phyloP scores from a whole-genome alignment of 2,888 invertebrate genomes.

The Silvanus unidentatus region DNA sequence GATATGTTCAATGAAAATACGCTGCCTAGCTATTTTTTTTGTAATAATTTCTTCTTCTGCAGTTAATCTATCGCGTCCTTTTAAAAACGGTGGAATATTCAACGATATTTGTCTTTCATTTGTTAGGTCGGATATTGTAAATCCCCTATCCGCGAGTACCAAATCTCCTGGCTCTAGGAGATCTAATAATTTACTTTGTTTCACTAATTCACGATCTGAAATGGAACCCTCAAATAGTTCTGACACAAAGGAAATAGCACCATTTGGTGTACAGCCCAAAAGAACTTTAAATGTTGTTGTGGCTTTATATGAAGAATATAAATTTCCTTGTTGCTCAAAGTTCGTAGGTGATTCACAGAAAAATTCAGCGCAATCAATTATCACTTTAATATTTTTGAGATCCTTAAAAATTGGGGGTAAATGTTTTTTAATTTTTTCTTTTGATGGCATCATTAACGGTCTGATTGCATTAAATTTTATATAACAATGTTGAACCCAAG shows the following conservation, averaged over 20 bases:
- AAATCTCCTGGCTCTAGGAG: conserved; percentile 21
- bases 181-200: conserved; percentile 14
- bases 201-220: conserved; percentile 9
- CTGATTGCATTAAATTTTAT: conserved; percentile 16
- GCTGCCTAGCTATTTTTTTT: conserved; percentile 22
- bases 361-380: conserved; percentile 24
- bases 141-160: conserved; percentile 24
- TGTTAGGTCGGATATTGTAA: conserved; percentile 19
- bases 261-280: conserved; percentile 11
- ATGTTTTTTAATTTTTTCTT: conserved; percentile 6
- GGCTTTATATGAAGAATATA: conserved; percentile 23
- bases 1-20: conserved; percentile 24
- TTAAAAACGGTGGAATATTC: conserved; percentile 26
- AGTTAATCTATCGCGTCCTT: conserved; percentile 17
- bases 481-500: conserved; percentile 16
- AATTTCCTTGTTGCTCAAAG: conserved; percentile 26
- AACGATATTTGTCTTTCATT: conserved; percentile 18
- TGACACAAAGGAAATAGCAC: conserved; percentile 19
- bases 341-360: conserved; percentile 20
- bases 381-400: conserved; percentile 17
- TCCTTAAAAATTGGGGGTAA: conserved; percentile 5
- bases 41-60: conserved; percentile 22
- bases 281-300: conserved; percentile 23
- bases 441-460: conserved; percentile 13
- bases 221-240: conserved; percentile 18